Percentiles rank a stretch among this genome's conserved stretches.
Evolutionary conservation across 2,113 vertebrate species (phyloP).

Genomic region (Puffinus mauretanicus): DNA sequence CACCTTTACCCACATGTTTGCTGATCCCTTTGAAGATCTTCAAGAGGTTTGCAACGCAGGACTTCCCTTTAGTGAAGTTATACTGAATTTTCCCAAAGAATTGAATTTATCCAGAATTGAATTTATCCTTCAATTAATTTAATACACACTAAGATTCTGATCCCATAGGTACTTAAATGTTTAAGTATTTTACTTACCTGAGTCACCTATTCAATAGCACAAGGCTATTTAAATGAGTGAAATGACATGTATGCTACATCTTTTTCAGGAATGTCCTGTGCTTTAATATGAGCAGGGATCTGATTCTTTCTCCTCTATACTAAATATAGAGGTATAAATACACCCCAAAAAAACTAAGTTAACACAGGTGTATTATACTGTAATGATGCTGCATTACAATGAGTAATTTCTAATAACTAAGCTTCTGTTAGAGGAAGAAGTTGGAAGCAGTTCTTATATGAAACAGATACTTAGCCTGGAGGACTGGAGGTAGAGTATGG

Average conservation of each 20-base stretch:
- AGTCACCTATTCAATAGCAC: not conserved
- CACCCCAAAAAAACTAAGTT: not conserved
- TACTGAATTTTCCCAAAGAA: not conserved
- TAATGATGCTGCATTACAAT: not conserved
- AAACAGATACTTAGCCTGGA: not conserved
- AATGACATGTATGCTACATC: not conserved
- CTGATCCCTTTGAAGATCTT: not conserved
- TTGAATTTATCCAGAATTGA: not conserved
- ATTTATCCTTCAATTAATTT: not conserved
- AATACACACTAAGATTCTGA: not conserved
- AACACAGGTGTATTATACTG: not conserved
- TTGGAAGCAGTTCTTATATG: not conserved
- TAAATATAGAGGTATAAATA: not conserved
- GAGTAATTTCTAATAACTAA: not conserved
- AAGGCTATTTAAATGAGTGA: not conserved
- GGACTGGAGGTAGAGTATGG: not conserved
- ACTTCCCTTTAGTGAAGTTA: not conserved
- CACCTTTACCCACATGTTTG: not conserved
- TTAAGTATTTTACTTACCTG: not conserved
- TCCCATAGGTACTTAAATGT: not conserved
- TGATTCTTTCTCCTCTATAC: not conserved
- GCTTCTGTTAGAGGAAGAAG: not conserved
- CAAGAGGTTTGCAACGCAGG: not conserved
- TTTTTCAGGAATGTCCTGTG: not conserved
- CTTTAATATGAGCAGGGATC: not conserved